Conservation (phyloP, 2,113 vertebrate species). For the Muntiacus reevesi region DNA sequence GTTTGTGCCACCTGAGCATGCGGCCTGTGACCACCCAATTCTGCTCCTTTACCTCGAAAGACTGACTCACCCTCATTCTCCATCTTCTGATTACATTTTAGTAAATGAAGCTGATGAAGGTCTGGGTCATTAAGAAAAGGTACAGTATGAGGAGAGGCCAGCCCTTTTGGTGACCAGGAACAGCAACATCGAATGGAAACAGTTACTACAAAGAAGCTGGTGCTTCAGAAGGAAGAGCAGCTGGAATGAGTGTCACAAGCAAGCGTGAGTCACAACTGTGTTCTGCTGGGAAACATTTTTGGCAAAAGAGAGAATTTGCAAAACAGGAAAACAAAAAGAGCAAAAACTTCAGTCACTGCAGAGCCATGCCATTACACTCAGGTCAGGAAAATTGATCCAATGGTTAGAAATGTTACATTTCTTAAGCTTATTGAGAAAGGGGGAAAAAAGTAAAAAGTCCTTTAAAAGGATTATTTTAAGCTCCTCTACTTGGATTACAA, state of each 20-base stretch:
- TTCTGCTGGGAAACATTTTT: slow-evolving; percentile 41
- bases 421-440: slow-evolving; percentile 55
- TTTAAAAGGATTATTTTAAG: slow-evolving; percentile 32
- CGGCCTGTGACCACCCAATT: not conserved
- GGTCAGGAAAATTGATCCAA: slow-evolving; percentile 39
- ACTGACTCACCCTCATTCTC: slow-evolving; percentile 8
- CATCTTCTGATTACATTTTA: slow-evolving; percentile 10
- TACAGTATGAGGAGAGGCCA: not conserved
- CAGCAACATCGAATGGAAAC: not conserved
- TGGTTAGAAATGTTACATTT: slow-evolving; percentile 57
- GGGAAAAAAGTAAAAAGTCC: not conserved
- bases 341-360: slow-evolving; percentile 55
- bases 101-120: slow-evolving; percentile 19
- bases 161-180: not conserved
- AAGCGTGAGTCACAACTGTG: not conserved
- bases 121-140: not conserved
- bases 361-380: slow-evolving; percentile 50
- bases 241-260: not conserved
- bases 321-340: slow-evolving; percentile 59
- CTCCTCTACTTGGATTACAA: slow-evolving; percentile 56
- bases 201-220: not conserved
- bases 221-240: not conserved
- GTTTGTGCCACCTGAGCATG: not conserved
- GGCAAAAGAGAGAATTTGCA: slow-evolving; percentile 57
- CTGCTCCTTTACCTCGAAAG: not conserved